Evolutionary conservation across 64 coral and sea anemone species (phyloP), one percentile per base, ranked within the genome.

Genomic region (Montipora cactus): DNA sequence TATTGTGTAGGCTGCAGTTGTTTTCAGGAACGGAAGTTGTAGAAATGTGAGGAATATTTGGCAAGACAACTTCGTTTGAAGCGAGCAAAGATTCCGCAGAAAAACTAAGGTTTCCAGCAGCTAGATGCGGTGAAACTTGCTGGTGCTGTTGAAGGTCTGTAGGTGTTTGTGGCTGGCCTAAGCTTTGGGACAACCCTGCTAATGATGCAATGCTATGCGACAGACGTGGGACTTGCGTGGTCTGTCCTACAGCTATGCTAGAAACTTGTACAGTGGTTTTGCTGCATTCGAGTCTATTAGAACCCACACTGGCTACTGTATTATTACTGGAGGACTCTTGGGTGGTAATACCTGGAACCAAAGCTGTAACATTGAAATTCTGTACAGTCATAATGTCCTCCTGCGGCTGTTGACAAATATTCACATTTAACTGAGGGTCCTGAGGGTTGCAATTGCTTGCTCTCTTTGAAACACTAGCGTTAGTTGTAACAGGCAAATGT

Each of bases 131-230:
- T 57, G 88, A 58, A 13, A 95, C 16, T 47, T 87, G 89, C 22
- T 94, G 92, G 5, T 93, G 91, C 4, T 87, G 91, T 13, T 92
- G 79, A 28, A 93, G 8, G 18, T 21, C 76, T 44, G 12, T 22
- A 18, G 76, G 64, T 51, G 44, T 76, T 14, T 94, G 88, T 18
- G 73, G 19, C 28, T 74, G 81, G 20, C 37, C 59, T 67, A 91
- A 79, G 53, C 71, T 84, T 47, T 92, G 76, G 19, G 93, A 67
- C 45, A 87, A 50, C 28, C 96, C 89, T 59, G 96, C 94, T 62
- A 98, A 58, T 10, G 96, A 94, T 49, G 94, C 96, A 53, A 98
- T 98, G 48, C 96, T 98, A 66, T 98, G 90, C 2, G 96, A 94
- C 72, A 95, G 59, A 8, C 96, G 93, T 23, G 81, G 95, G 4